Conservation (phyloP, 2,113 vertebrate species). For the Chiloscyllium plagiosum region DNA sequence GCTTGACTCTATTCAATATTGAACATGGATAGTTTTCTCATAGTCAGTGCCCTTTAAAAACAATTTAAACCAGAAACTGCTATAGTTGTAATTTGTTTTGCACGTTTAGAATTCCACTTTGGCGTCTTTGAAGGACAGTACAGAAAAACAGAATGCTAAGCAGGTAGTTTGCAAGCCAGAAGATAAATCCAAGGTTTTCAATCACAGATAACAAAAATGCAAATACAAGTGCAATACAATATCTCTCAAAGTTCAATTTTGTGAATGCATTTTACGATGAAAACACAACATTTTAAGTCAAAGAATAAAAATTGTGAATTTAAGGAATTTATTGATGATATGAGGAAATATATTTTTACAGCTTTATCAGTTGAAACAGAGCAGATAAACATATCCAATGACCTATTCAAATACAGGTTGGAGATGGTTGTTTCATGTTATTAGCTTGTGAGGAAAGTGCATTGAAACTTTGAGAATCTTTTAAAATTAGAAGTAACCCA, state of each 20-base stretch:
- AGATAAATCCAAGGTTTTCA: slow-evolving; percentile 27
- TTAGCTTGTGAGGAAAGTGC: slow-evolving; percentile 3
- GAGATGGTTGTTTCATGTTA: background rate
- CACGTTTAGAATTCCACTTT: slow-evolving; percentile 10
- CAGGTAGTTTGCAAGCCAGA: background rate
- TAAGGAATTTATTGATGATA: background rate
- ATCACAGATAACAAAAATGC: slow-evolving; percentile 23
- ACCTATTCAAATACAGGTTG: background rate
- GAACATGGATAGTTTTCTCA: background rate
- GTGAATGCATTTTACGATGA: background rate
- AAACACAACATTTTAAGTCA: background rate
- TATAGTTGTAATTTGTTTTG: background rate
- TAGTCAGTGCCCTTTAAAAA: background rate
- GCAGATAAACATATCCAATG: background rate
- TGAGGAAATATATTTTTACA: background rate
- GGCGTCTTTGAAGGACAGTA: slow-evolving; percentile 29
- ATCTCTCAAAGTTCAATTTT: background rate
- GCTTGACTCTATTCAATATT: background rate
- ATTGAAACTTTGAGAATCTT: background rate
- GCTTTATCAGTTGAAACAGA: background rate
- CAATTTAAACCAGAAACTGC: slow-evolving; percentile 5
- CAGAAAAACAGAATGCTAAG: slow-evolving; percentile 13
- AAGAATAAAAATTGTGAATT: background rate
- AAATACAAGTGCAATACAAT: background rate
- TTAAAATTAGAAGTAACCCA: background rate